Evolutionary conservation across 2,888 invertebrate genomes (phyloP).

Genomic region (Aelia acuminata): DNA sequence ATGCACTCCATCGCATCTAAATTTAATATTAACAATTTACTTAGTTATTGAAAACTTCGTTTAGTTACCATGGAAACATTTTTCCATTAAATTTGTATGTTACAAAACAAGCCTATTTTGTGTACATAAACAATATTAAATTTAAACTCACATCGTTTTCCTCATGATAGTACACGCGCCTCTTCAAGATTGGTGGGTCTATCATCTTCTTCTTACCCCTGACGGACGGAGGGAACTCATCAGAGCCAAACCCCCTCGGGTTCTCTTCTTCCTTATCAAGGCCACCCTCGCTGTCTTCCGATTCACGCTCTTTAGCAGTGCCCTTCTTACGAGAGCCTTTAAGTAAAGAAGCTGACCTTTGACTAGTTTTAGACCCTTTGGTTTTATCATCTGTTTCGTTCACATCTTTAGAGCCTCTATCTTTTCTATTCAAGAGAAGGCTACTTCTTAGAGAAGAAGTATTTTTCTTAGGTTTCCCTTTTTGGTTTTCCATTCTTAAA

Average conservation of each 20-base stretch:
- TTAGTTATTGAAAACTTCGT: too few species aligned
- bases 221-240: neutral
- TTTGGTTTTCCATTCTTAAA: neutral
- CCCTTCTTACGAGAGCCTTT: neutral
- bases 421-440: neutral
- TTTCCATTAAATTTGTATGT: too few species aligned
- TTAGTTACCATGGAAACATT: too few species aligned
- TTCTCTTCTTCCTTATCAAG: neutral
- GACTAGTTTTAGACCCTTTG: neutral
- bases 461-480: neutral
- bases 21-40: too few species aligned
- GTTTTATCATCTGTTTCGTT: neutral
- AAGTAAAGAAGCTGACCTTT: neutral
- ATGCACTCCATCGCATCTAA: too few species aligned
- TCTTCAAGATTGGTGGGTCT: neutral
- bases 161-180: slow-evolving; percentile 1
- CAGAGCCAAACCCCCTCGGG: neutral
- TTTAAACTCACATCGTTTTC: slow-evolving; percentile 32
- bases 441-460: too few species aligned
- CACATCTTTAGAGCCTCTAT: neutral
- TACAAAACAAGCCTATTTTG: too few species aligned
- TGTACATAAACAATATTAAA: neutral
- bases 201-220: too few species aligned
- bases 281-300: neutral
- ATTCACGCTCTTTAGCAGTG: too few species aligned